These are phyloP conservation scores for Leptinotarsa peninsularis DNA, from an alignment of 2,888 invertebrate species.

Conservation along the genomic window DNA sequence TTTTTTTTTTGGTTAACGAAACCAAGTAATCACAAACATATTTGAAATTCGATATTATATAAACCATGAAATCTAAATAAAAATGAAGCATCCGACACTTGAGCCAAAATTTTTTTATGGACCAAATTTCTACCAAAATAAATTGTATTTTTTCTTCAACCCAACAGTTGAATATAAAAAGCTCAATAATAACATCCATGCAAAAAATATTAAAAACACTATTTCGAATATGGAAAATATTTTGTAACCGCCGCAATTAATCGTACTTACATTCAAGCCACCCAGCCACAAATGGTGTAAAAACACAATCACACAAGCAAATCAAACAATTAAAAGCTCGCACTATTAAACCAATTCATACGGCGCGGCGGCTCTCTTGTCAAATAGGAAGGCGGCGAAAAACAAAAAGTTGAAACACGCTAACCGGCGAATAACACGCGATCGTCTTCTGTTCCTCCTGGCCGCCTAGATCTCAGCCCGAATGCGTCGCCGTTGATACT, in stretches of 20 bases:
- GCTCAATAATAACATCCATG: not conserved
- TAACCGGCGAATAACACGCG: conserved; percentile 47
- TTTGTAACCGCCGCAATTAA: not conserved
- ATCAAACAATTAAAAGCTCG: conserved; percentile 18
- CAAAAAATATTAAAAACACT: not conserved
- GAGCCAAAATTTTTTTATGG: no score
- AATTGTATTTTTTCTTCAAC: no score
- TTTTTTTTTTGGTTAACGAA: no score
- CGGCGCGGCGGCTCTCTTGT: conserved; percentile 17
- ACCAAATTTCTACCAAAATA: no score
- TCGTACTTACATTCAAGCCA: conserved; percentile 14
- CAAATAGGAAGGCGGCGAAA: conserved; percentile 37
- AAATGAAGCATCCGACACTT: no score
- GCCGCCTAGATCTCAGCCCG: conserved; percentile 57
- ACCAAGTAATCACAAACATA: no score
- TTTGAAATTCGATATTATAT: no score
- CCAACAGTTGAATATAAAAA: not conserved
- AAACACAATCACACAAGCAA: conserved; percentile 21
- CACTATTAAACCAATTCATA: conserved; percentile 18
- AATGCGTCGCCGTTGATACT: conserved; percentile 54
- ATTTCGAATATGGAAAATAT: not conserved
- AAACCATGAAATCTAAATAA: no score
- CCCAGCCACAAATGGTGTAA: conserved; percentile 10
- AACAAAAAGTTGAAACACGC: conserved; percentile 40
- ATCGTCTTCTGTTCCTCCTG: conserved; percentile 41